Base-by-base conservation (phyloP, 1,140 invertebrate genomes). In the Mizuhopecten yessoensis region DNA sequence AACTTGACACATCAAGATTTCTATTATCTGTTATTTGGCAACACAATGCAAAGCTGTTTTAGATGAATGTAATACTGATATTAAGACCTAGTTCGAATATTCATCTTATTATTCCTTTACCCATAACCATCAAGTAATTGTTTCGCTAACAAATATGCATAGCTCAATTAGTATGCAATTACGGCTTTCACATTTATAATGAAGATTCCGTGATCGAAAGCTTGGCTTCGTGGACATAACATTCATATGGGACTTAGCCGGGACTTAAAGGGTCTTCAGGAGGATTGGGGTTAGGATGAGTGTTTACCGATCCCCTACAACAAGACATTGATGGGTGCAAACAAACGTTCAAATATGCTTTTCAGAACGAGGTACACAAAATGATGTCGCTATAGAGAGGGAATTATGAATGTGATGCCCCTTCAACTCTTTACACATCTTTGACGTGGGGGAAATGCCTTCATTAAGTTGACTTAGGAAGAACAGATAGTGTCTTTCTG, bases 141-240 rank as follows among this genome's bases (percentile, higher is more conserved):
- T 29, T 29, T 75, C n/a, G 15, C 57, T 29, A 75, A n/a, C 57
- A 75, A 75, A 75, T 75, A 75, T 75, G 57, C 57, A 75, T 75
- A 75, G 57, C 57, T 29, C 23, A 23, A 75, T 75, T n/a, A n/a
- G 57, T 75, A 75, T 75, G 23, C n/a, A 75, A n/a, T 75, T 49
- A 49, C 15, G 3, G 20, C 10, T 15, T 2, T 49, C 20, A 75
- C 29, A 17, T 5, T 75, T n/a, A 75, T 29, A 75, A 75, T 75
- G 57, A 75, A 75, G 23, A 75, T 75, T 13, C 57, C n/a, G 17
- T 75, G n/a, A 75, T 75, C 23, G 23, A 3, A 9, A 5, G n/a
- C 57, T 29, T 13, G n/a, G 57, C 11, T 29, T 29, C 11, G 57
- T 75, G 57, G 57, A n/a, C 23, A 75, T 3, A 75, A n/a, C 57